Conservation (phyloP, 2,113 vertebrate genomes). For the Chascanopsetta lugubris region DNA sequence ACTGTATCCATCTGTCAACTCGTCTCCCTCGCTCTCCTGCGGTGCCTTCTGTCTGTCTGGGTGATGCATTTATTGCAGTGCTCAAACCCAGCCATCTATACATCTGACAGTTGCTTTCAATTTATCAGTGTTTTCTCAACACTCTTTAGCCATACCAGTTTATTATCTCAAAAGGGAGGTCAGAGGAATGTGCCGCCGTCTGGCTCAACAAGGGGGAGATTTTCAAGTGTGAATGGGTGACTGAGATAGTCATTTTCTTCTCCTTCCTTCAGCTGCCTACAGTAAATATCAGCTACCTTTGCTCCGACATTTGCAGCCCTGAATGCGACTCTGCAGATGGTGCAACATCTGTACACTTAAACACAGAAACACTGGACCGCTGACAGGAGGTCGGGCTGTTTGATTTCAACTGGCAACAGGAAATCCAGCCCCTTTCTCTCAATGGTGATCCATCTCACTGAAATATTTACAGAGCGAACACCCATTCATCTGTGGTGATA, state of each 20-base stretch:
- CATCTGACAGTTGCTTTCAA: slow-evolving; percentile 23
- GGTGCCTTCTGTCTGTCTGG: slow-evolving; percentile 8
- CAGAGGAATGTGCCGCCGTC: neutral
- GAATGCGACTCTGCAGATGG: slow-evolving; percentile 63
- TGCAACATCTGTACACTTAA: slow-evolving; percentile 66
- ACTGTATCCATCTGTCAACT: slow-evolving; percentile 44
- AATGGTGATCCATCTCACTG: slow-evolving; percentile 20
- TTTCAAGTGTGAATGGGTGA: neutral
- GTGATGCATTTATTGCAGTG: slow-evolving; percentile 10
- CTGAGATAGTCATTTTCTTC: neutral
- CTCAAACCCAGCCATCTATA: slow-evolving; percentile 1
- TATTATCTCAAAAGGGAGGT: neutral
- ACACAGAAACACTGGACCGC: slow-evolving; percentile 65
- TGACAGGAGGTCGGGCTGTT: slow-evolving; percentile 59
- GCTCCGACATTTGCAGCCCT: slow-evolving; percentile 28
- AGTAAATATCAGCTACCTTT: slow-evolving; percentile 27
- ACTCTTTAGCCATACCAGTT: neutral
- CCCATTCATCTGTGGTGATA: slow-evolving; percentile 51
- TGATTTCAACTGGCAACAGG: slow-evolving; percentile 61
- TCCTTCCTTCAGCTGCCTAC: neutral
- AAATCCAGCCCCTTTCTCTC: slow-evolving; percentile 31
- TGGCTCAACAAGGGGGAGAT: neutral
- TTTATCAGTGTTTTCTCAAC: slow-evolving; percentile 8
- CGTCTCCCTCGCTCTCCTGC: slow-evolving; percentile 9
- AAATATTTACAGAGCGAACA: slow-evolving; percentile 45